phyloP scores from a whole-genome alignment of 1,140 invertebrate genomes.

The Sitobion miscanthi region DNA sequence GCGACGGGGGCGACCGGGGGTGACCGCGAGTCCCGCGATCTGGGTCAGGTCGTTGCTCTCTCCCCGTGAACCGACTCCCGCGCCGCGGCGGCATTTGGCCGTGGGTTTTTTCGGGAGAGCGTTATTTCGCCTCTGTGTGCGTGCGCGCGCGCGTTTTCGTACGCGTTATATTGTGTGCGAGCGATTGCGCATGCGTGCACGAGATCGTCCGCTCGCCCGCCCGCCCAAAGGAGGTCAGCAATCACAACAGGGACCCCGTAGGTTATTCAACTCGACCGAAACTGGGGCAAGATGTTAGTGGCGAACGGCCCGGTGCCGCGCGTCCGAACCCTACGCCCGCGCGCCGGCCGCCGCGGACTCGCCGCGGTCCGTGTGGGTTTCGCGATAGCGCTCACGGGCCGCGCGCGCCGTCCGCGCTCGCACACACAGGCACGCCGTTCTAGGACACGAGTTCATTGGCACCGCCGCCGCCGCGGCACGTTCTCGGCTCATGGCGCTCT shows the following conservation, averaged over 20 bases:
- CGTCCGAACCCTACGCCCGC: neutral
- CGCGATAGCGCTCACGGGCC: constrained; percentile 18
- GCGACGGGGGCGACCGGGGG: neutral
- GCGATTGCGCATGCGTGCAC: neutral
- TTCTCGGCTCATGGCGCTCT: constrained; percentile 50
- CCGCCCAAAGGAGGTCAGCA: constrained; percentile 51
- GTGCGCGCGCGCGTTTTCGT: neutral
- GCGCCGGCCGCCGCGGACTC: neutral
- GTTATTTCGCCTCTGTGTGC: neutral
- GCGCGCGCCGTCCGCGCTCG: too few species aligned
- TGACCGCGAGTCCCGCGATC: neutral
- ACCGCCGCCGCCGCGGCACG: constrained; percentile 40
- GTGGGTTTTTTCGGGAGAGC: constrained; percentile 45
- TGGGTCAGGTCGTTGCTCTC: constrained; percentile 53
- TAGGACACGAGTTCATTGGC: constrained; percentile 56
- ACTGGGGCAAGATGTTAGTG: constrained; percentile 33
- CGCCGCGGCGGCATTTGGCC: constrained; percentile 53
- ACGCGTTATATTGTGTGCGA: neutral
- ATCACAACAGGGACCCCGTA: constrained; percentile 52
- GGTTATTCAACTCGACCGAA: constrained; percentile 52
- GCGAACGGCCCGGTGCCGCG: constrained; percentile 27
- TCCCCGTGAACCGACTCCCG: constrained; percentile 27
- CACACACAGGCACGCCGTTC: constrained; percentile 30
- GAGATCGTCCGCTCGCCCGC: neutral
- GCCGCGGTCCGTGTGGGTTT: constrained; percentile 5